Evolutionary conservation across 2,797 vertebrate genomes (phyloP).

Genomic region (Oreochromis mossambicus): DNA sequence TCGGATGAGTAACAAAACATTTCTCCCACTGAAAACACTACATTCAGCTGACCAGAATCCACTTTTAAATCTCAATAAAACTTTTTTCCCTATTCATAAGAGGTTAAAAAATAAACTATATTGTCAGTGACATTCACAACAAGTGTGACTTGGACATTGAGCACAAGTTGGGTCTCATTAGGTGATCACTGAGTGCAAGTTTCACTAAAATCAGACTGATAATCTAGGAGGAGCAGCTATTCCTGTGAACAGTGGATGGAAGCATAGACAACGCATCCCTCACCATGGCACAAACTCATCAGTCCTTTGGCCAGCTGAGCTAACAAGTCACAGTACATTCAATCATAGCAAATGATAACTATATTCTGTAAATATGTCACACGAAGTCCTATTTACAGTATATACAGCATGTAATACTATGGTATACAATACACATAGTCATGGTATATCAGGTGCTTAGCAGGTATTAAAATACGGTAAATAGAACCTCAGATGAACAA

Average conservation of each 20-base stretch:
- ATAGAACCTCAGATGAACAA: background rate
- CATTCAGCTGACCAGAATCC: background rate
- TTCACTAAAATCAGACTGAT: background rate
- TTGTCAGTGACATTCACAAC: too few relatives aligned
- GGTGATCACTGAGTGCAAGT: background rate
- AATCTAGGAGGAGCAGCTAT: background rate
- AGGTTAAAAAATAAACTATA: background rate
- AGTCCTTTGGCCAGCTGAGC: background rate
- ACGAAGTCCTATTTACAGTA: background rate
- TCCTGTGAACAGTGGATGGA: background rate
- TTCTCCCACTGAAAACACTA: background rate
- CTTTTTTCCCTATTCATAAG: background rate
- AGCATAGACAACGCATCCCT: background rate
- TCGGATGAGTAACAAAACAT: background rate
- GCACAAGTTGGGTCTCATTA: background rate
- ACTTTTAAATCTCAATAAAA: background rate
- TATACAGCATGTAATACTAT: background rate
- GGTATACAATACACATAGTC: background rate
- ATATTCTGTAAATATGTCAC: background rate
- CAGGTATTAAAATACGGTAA: background rate
- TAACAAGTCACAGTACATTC: background rate
- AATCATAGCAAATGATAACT: background rate
- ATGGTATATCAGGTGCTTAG: background rate
- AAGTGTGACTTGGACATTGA: background rate
- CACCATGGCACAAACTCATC: background rate